Conservation (phyloP, 2,888 invertebrate species). For the Coleophora deauratella region DNA sequence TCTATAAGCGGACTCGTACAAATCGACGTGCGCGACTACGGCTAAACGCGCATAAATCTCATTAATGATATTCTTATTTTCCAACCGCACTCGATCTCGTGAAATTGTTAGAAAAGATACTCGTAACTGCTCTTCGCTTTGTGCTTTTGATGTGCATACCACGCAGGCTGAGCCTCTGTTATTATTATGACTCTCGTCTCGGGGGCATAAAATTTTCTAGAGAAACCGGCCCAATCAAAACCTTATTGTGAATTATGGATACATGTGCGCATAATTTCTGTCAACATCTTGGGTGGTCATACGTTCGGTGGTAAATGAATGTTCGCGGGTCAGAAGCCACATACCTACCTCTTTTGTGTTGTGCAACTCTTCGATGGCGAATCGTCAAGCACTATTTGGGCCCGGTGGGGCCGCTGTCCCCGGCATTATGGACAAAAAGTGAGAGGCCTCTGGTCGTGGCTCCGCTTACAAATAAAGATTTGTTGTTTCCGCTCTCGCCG, state of each 20-base stretch:
- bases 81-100: slow-evolving; percentile 50
- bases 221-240: slow-evolving; percentile 50
- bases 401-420: slow-evolving; percentile 23
- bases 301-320: slow-evolving; percentile 37
- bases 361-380: slow-evolving; percentile 45
- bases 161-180: slow-evolving; percentile 17
- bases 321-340: slow-evolving; percentile 55
- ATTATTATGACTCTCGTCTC: slow-evolving; percentile 22
- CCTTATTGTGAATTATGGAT: slow-evolving; percentile 50
- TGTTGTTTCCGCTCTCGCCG: slow-evolving; percentile 69
- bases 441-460: slow-evolving; percentile 48
- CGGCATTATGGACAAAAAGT: slow-evolving; percentile 50
- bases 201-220: slow-evolving; percentile 36
- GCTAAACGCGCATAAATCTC: slow-evolving; percentile 67
- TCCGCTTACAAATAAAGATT: slow-evolving; percentile 61
- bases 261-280: slow-evolving; percentile 30
- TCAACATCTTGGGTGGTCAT: slow-evolving; percentile 56
- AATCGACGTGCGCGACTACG: slow-evolving; percentile 63
- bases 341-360: slow-evolving; percentile 45
- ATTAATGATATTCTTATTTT: slow-evolving; percentile 66
- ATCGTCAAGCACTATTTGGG: slow-evolving; percentile 42
- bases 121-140: slow-evolving; percentile 24
- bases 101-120: slow-evolving; percentile 45
- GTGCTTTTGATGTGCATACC: slow-evolving; percentile 8
- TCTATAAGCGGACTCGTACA: slow-evolving; percentile 46